Base-by-base conservation (phyloP, 2,888 invertebrate genomes). In the Notodonta ziczac region DNA sequence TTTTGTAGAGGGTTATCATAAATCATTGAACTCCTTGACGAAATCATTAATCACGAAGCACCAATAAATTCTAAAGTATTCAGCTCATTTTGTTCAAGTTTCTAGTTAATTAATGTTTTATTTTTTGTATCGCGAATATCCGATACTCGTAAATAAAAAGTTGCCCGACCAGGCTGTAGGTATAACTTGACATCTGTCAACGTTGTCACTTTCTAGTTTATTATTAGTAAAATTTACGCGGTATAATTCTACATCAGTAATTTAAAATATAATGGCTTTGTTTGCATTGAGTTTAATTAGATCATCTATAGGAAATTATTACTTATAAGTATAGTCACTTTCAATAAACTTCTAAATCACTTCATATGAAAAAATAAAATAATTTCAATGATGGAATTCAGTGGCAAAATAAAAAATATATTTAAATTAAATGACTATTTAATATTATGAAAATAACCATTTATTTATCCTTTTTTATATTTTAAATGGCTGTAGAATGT, bases 201-300 rank as follows among this genome's bases (percentile, higher is more conserved):
- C 63, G 57, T 39, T 64, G 56, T 65, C 74, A 74, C 72, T 77
- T 77, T 76, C 70, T 67, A 69, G 59, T 51, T 50, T 39, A 35
- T 4, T 13, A 24, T 57, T 61, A 53, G 24, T 58, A 52, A 14
- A 58, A 44, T 24, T 24, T 24, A 24, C 24, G 24, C 2, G 24
- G 24, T 24, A 24, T 24, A 24, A 24, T 46, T n/a, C 7, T 46
- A 16, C 14, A 10, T 9, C 50, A 7, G 9, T 35, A 46, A 54
- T 65, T 46, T 42, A 42, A 46, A n/a, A n/a, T 13, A n/a, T 5
- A 10, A n/a, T 42, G 9, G 9, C 4, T 9, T 42, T 42, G 42
- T 42, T 42, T 42, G 42, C 24, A 24, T 24, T 24, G 24, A 24
- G 24, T 24, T 24, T 24, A 24, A 24, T 24, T 24, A 24, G 24